Conservation (phyloP, 2,888 invertebrate species). For the Cybosia mesomella region DNA sequence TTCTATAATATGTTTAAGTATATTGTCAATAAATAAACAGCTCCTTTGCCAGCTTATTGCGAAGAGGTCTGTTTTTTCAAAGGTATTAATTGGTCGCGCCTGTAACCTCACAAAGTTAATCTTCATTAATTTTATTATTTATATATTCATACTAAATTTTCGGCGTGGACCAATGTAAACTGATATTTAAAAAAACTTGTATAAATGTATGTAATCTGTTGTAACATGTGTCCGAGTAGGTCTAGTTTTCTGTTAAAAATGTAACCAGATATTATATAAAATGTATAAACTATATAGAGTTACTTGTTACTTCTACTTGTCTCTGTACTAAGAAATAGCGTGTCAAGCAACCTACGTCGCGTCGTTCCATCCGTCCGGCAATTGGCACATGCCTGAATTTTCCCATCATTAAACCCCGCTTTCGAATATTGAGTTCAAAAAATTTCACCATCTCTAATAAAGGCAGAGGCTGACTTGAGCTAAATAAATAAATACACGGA, state of each 20-base stretch:
- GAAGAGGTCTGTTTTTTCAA: slow-evolving; percentile 23
- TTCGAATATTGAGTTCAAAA: neutral
- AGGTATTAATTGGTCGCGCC: slow-evolving; percentile 51
- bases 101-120: slow-evolving; percentile 30
- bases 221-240: slow-evolving; percentile 41
- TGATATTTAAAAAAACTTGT: slow-evolving; percentile 32
- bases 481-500: slow-evolving; percentile 34
- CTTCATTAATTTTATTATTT: slow-evolving; percentile 31
- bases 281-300: slow-evolving; percentile 44
- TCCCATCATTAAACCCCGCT: neutral
- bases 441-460: slow-evolving; percentile 9
- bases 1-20: slow-evolving; percentile 1
- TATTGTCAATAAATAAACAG: neutral
- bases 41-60: slow-evolving; percentile 11
- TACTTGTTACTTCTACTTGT: slow-evolving; percentile 33
- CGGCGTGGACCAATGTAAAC: slow-evolving; percentile 60
- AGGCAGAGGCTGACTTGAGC: slow-evolving; percentile 30
- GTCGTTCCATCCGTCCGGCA: neutral
- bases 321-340: slow-evolving; percentile 19
- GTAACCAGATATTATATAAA: slow-evolving; percentile 48
- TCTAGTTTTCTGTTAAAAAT: slow-evolving; percentile 24
- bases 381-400: neutral
- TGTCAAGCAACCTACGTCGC: neutral
- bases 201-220: slow-evolving; percentile 40
- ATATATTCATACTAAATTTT: slow-evolving; percentile 32